Conservation (phyloP, 1,140 invertebrate species). For the Scaptomyza graminum region DNA sequence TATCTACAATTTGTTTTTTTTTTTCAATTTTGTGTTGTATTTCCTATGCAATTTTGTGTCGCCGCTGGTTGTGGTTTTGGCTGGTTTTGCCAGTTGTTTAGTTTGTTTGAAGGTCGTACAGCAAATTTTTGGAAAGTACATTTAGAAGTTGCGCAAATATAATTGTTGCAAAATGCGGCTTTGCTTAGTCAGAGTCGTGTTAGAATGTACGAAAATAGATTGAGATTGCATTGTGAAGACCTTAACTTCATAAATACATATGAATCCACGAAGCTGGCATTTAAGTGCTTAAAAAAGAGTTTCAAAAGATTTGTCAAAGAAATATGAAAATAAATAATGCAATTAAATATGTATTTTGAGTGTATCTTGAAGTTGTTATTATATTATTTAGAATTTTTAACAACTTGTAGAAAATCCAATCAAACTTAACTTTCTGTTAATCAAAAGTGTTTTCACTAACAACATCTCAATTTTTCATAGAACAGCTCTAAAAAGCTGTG, state of each 20-base stretch:
- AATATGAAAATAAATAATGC: no score
- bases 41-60: conserved; percentile 60
- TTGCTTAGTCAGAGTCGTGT: conserved; percentile 28
- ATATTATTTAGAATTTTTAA: no score
- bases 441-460: not conserved
- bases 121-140: conserved; percentile 76
- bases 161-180: conserved; percentile 74
- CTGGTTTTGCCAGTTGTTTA: conserved; percentile 55
- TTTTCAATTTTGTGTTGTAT: conserved; percentile 35
- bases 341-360: no score
- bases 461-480: not conserved
- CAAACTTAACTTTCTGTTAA: not conserved
- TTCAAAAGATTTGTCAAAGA: no score
- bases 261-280: conserved; percentile 2
- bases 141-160: conserved; percentile 71
- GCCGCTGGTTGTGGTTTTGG: conserved; percentile 30
- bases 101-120: conserved; percentile 66
- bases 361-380: no score
- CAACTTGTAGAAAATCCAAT: no score
- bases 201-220: conserved; percentile 37
- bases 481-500: not conserved
- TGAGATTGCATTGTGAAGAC: conserved; percentile 39
- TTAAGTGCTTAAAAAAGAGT: not conserved
- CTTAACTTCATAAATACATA: conserved; percentile 1
- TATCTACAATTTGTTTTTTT: conserved; percentile 34